Conservation (phyloP, 2,113 vertebrate genomes). For the Phainopepla nitens region DNA sequence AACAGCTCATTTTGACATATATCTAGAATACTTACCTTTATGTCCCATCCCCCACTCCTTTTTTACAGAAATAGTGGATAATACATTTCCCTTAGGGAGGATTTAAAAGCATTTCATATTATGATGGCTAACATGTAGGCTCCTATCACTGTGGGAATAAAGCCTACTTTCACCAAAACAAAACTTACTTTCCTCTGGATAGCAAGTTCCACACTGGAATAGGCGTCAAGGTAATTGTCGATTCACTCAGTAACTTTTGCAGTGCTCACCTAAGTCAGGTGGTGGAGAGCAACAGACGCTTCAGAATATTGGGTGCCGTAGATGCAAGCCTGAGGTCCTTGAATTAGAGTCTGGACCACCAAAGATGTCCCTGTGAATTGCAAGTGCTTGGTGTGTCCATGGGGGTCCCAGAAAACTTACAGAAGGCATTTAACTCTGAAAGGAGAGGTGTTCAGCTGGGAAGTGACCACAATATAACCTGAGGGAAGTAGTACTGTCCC, state of each 20-base stretch:
- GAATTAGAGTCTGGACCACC: background rate
- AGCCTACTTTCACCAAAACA: slow-evolving; percentile 18
- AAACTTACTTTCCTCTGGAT: background rate
- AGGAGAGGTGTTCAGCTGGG: background rate
- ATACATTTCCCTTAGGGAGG: slow-evolving; percentile 47
- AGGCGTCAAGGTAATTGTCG: background rate
- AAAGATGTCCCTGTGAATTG: background rate
- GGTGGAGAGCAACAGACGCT: background rate
- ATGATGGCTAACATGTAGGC: slow-evolving; percentile 37
- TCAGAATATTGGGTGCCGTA: background rate
- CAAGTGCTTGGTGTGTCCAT: background rate
- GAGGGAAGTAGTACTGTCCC: background rate
- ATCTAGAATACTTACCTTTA: slow-evolving; percentile 55
- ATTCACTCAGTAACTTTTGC: background rate
- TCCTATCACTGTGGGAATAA: slow-evolving; percentile 16
- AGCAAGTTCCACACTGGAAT: background rate
- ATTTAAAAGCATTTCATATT: slow-evolving; percentile 63
- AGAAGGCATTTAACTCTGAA: background rate
- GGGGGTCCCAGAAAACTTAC: background rate
- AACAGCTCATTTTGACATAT: slow-evolving; percentile 53
- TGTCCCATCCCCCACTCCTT: background rate
- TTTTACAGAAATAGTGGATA: slow-evolving; percentile 63
- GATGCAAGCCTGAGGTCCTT: background rate
- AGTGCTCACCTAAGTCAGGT: background rate
- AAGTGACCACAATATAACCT: background rate